Evolutionary conservation across 1,140 invertebrate genomes (phyloP), one percentile per base, ranked within the genome.

Genomic region (Diachasmimorpha longicaudata): DNA sequence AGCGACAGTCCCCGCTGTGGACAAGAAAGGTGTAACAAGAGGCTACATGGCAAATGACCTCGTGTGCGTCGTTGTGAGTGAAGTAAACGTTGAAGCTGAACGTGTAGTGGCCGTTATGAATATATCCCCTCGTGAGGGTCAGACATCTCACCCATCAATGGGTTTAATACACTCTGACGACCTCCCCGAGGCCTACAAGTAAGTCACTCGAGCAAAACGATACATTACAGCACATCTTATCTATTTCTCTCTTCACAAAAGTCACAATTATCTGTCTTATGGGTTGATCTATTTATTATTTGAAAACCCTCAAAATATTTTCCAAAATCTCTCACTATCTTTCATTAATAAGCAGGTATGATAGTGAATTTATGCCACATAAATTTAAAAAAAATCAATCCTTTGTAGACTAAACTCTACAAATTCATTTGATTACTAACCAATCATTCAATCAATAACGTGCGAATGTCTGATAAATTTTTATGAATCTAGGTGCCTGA

Each of bases 21-120:
- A 95, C 90, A 94, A 95, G 90, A 94, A 95, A 89, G 94, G 93
- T 85, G 92, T 93, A 80, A 92, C 91, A 86, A 92, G 92, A 87
- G 92, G 91, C 87, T 95, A 93, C 91, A 92, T 93, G 88, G 92
- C 92, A 89, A 96, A 94, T 91, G 95, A 96, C 89, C 92, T 93
- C 80, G 92, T 96, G 67, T 94, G 95, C 90, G 96, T 95, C 89
- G 95, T 96, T 90, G 94, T 97, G 19, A 90, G 96, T 81, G 94
- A 95, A 91, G 93, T 97, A 75, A 94, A 94, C 83, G 92, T 94
- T 63, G 96, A 97, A 84, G 93, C 93, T 25, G 95, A 97, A 87
- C 96, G 96, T 90, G 92, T 98, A 85, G 92, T 95, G 77, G 92
- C 95, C 85, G 95, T 95, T 82, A 95, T 97, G 93, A 94, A 95